A percentile compares a stretch with the other conserved stretches of the same genome.
phyloP scores from a whole-genome alignment of 1,140 invertebrate genomes.

The Euura lappo region DNA sequence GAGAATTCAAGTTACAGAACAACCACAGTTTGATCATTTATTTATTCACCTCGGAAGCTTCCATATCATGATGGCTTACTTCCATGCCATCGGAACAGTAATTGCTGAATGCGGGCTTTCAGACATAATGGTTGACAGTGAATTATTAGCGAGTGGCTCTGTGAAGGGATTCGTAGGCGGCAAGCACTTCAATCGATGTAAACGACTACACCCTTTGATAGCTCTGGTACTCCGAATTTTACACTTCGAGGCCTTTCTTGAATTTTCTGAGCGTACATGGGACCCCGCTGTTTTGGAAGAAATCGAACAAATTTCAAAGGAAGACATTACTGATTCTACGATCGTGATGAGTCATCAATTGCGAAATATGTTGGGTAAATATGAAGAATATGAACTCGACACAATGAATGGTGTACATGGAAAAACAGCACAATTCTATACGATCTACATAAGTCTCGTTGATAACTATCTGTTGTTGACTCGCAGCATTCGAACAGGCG shows the following conservation, averaged over 20 bases:
- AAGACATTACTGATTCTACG: too few species aligned
- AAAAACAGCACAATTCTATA: slow-evolving; percentile 10
- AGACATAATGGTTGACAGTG: slow-evolving; percentile 40
- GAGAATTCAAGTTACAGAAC: slow-evolving; percentile 19
- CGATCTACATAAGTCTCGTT: slow-evolving; percentile 15
- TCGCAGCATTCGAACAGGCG: slow-evolving; percentile 13
- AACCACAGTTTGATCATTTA: slow-evolving; percentile 21
- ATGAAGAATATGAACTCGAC: neutral
- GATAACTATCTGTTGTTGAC: slow-evolving; percentile 11
- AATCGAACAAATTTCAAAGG: too few species aligned
- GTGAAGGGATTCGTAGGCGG: slow-evolving; percentile 47
- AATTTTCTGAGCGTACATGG: slow-evolving; percentile 8
- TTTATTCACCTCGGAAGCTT: slow-evolving; percentile 50
- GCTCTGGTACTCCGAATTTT: slow-evolving; percentile 33
- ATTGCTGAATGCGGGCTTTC: slow-evolving; percentile 39
- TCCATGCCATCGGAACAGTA: slow-evolving; percentile 32
- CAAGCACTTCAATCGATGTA: too few species aligned
- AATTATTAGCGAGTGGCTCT: slow-evolving; percentile 45
- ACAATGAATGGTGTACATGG: neutral
- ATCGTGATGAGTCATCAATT: too few species aligned
- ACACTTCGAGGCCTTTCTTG: slow-evolving; percentile 32
- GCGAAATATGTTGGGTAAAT: neutral
- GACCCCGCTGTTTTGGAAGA: too few species aligned
- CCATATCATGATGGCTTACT: slow-evolving; percentile 49
- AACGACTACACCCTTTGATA: slow-evolving; percentile 29